phyloP scores from a whole-genome alignment of 2,888 invertebrate species.

The Oligia fasciuncula region DNA sequence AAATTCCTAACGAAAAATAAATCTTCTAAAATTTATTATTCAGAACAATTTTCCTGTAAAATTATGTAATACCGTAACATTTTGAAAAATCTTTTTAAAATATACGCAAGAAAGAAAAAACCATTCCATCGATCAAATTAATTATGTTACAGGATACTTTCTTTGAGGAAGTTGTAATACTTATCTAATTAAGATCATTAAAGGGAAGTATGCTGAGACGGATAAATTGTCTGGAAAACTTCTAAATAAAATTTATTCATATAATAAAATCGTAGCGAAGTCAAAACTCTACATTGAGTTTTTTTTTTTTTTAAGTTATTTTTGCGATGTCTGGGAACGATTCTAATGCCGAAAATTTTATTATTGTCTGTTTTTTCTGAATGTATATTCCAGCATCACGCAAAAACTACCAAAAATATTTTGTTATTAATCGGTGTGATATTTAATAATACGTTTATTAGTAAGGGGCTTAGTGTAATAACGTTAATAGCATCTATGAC shows the following conservation, averaged over 20 bases:
- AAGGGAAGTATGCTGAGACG: constrained; percentile 37
- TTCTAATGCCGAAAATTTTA: not conserved
- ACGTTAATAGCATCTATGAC: no score
- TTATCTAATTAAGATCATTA: constrained; percentile 57
- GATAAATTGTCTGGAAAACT: constrained; percentile 30
- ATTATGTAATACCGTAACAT: constrained; percentile 25
- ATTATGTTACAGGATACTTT: constrained; percentile 65
- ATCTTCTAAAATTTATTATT: constrained; percentile 7
- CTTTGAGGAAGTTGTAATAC: constrained; percentile 56
- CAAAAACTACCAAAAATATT: not conserved
- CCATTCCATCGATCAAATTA: constrained; percentile 66
- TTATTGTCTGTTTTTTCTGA: not conserved
- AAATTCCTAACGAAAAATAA: constrained; percentile 15
- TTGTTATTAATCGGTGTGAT: not conserved
- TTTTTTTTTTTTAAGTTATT: not conserved
- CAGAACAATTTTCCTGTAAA: constrained; percentile 20
- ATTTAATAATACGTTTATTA: no score
- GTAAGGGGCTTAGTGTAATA: no score
- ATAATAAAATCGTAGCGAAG: not conserved
- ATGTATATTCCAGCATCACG: not conserved
- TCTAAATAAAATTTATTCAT: constrained; percentile 11
- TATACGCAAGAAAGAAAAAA: constrained; percentile 41
- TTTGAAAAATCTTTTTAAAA: constrained; percentile 44
- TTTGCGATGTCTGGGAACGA: not conserved
- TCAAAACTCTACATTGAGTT: not conserved